A percentile compares a stretch with the other conserved stretches of the same genome.
phyloP scores from a whole-genome alignment of 2,888 invertebrate species.

The Eristalis arbustorum region DNA sequence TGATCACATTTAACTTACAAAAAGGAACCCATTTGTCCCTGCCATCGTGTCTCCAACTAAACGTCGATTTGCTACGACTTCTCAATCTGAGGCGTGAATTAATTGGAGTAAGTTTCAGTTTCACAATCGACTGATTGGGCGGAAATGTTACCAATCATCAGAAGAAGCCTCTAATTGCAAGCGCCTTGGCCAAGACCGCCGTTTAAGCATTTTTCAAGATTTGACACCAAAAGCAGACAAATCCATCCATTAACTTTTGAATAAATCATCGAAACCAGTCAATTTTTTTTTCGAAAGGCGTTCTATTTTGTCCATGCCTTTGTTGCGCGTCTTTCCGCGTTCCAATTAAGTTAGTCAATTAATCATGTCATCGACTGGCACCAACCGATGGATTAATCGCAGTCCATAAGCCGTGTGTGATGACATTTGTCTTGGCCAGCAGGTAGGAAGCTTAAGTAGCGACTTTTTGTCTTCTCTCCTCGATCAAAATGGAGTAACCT shows the following conservation, averaged over 20 bases:
- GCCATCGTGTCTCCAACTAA: too few species aligned
- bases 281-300: not conserved
- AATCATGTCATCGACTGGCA: conserved; percentile 11
- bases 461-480: not conserved
- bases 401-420: not conserved
- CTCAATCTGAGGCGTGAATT: too few species aligned
- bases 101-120: too few species aligned
- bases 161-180: not conserved
- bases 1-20: too few species aligned
- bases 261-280: not conserved
- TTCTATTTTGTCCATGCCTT: conserved; percentile 1
- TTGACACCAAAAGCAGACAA: not conserved
- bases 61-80: too few species aligned
- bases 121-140: too few species aligned
- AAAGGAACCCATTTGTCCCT: too few species aligned
- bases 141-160: too few species aligned
- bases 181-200: not conserved
- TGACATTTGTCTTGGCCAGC: not conserved
- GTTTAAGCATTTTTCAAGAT: not conserved
- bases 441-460: not conserved
- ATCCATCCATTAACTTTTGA: not conserved
- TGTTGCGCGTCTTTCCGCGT: conserved; percentile 8
- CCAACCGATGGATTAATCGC: not conserved
- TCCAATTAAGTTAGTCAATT: conserved; percentile 17
- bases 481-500: not conserved